Base-by-base conservation (phyloP, 2,797 vertebrate genomes). In the Lacerta viridis region DNA sequence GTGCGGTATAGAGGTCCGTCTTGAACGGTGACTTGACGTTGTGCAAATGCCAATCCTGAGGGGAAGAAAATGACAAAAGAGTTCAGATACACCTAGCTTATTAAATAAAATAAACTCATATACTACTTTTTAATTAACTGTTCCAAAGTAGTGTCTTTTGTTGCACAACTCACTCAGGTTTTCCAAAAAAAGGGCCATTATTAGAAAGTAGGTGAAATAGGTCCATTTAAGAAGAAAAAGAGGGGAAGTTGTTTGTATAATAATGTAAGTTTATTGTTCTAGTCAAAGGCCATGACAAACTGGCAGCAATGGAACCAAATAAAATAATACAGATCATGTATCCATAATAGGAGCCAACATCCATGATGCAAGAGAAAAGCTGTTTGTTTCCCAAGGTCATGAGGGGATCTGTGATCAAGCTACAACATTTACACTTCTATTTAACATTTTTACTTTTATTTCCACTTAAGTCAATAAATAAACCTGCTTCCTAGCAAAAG, bases 21-120 rank as follows among this genome's bases (percentile, higher is more conserved):
- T 95, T 98, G 97, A 36, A 98, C 94, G 0, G 92, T 68, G n/a
- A 98, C 97, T 71, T 96, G 96, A 61, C 97, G 94, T 92, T 98
- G 97, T 5, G 97, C 97, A 61, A 93, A 25, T 0, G 88, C 93
- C 43, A 94, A 55, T 88, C 97, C 97, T 98, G 92, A 0, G 0
- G 86, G 85, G 82, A 74, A 27, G 0, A 90, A 33, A 3, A 7
- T 1, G 1, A 55, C 20, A 4, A 0, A 0, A 9, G 55, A 71
- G 13, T 74, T 69, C 33, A 80, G 55, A 43, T 68, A 71, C 20
- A 87, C 3, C 1, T n/a, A 64, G 4, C 50, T 68, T 41, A 64
- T 93, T 89, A 94, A 29, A 78, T 11, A 59, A 80, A 72, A 50
- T 33, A 29, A 71, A 50, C 6, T 9, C 3, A 46, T 5, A 36